Evolutionary conservation across 2,888 invertebrate species (phyloP).

Genomic region (Scaptomyza reducta): DNA sequence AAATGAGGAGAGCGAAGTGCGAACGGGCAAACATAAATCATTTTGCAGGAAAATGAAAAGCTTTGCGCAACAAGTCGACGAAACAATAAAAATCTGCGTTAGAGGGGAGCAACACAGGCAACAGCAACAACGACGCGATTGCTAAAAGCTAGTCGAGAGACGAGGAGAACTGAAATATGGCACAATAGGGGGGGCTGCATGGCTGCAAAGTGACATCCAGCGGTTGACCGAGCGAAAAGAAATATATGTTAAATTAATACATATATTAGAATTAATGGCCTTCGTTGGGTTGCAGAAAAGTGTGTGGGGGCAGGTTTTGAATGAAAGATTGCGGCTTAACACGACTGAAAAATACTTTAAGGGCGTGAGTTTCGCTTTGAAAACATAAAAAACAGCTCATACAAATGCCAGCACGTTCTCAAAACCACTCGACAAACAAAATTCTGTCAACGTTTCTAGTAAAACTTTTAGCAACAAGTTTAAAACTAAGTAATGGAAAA

Average conservation of each 20-base stretch:
- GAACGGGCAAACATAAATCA: constrained; percentile 71
- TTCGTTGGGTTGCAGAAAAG: background rate
- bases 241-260: constrained; percentile 74
- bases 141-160: constrained; percentile 7
- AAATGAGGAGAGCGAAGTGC: constrained; percentile 45
- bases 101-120: constrained; percentile 6
- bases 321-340: constrained; percentile 17
- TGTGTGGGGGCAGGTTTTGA: background rate
- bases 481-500: background rate
- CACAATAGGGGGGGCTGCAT: background rate
- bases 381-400: constrained; percentile 13
- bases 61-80: constrained; percentile 74
- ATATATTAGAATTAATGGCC: constrained; percentile 75
- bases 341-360: constrained; percentile 15
- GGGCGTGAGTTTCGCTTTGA: constrained; percentile 13
- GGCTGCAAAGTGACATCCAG: constrained; percentile 41
- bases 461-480: background rate
- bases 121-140: constrained; percentile 3
- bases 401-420: background rate
- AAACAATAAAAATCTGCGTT: constrained; percentile 69
- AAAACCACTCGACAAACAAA: background rate
- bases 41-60: constrained; percentile 72
- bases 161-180: background rate
- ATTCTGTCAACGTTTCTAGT: background rate
- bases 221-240: constrained; percentile 65